These are phyloP conservation scores for Salvator merianae DNA, from an alignment of 2,113 vertebrate genomes.

Conservation along the genomic window DNA sequence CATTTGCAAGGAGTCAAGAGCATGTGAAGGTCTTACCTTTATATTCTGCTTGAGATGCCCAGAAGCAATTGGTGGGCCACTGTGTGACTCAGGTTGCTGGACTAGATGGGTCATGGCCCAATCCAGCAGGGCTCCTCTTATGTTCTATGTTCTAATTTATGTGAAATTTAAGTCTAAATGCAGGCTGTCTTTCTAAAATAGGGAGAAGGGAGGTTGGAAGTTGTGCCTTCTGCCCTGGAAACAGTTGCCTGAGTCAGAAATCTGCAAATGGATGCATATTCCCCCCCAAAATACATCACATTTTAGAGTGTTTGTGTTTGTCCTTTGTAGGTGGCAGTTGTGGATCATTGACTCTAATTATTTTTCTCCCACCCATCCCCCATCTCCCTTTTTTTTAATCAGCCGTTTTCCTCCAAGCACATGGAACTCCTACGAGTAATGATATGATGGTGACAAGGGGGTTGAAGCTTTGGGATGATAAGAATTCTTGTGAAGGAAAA, in stretches of 20 bases:
- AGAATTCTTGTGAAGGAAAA: slow-evolving; percentile 15
- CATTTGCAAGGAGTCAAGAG: too few relatives aligned
- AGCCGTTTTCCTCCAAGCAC: slow-evolving; percentile 27
- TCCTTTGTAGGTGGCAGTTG: background rate
- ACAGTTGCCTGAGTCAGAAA: background rate
- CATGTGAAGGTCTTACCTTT: too few relatives aligned
- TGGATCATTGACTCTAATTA: background rate
- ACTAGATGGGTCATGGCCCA: too few relatives aligned
- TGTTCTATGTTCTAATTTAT: too few relatives aligned
- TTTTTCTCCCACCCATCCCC: background rate
- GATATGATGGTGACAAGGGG: slow-evolving; percentile 13
- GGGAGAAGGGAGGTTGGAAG: too few relatives aligned
- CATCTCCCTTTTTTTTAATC: background rate
- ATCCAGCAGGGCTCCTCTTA: too few relatives aligned
- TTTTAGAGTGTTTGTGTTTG: background rate
- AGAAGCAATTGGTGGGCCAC: too few relatives aligned
- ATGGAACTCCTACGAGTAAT: slow-evolving; percentile 31
- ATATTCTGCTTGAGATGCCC: too few relatives aligned
- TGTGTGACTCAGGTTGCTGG: too few relatives aligned
- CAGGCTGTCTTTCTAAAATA: too few relatives aligned
- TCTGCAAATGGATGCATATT: background rate
- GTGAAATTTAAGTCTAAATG: background rate
- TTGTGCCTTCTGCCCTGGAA: background rate
- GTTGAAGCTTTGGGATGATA: background rate
- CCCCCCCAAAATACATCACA: background rate